phyloP scores from a whole-genome alignment of 37 sponge, comb jelly and placozoan species.

The Lycopodina hypogea region DNA sequence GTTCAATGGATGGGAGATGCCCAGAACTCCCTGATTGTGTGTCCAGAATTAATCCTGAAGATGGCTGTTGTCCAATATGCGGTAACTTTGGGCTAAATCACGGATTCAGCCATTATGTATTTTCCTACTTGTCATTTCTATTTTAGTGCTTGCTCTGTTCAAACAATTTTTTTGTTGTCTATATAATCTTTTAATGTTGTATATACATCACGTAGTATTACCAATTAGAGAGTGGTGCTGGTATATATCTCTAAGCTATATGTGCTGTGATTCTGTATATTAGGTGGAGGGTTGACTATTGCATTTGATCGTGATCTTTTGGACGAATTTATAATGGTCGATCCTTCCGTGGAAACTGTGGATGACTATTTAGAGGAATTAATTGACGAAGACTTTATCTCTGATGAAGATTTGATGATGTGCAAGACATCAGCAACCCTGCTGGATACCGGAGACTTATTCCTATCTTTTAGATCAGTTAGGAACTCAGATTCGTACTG shows the following conservation, averaged over 20 bases:
- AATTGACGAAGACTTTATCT: not conserved
- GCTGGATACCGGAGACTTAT: not conserved
- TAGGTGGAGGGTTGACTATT: not conserved
- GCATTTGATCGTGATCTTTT: conserved; percentile 5
- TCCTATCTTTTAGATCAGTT: too few species aligned
- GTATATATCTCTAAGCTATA: too few species aligned
- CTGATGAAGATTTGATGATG: not conserved
- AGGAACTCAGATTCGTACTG: too few species aligned
- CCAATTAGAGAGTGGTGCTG: too few species aligned
- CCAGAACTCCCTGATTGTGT: not conserved
- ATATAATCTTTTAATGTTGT: too few species aligned
- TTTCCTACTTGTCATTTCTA: too few species aligned
- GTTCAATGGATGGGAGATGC: not conserved
- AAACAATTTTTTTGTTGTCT: too few species aligned
- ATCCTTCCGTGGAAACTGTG: not conserved
- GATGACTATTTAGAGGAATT: not conserved
- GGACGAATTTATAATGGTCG: not conserved
- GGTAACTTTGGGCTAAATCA: not conserved
- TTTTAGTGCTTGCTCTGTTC: too few species aligned
- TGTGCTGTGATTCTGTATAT: too few species aligned
- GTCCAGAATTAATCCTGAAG: not conserved
- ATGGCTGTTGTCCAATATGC: conserved; percentile 3
- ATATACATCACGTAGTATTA: too few species aligned
- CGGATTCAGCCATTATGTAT: too few species aligned
- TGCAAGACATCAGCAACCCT: not conserved